phyloP scores from a whole-genome alignment of 2,113 vertebrate genomes.

The Anas platyrhynchos region DNA sequence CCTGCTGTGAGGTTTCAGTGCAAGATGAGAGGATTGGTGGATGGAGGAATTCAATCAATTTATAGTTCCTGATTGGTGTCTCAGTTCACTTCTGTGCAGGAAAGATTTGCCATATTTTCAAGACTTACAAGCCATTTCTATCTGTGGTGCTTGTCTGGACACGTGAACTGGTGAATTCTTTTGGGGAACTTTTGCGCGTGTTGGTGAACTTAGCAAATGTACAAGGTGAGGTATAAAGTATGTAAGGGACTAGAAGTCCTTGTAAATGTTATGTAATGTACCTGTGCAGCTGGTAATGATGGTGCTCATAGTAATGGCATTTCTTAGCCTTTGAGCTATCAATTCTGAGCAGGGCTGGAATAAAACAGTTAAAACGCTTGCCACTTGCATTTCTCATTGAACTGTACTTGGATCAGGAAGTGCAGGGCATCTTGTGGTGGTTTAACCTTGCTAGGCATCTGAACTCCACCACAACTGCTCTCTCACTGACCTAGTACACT shows the following conservation, averaged over 20 bases:
- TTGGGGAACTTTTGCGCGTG: neutral
- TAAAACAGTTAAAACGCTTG: neutral
- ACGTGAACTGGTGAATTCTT: neutral
- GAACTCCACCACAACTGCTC: no score
- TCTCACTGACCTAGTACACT: no score
- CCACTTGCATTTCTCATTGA: rapidly evolving
- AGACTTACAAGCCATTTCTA: neutral
- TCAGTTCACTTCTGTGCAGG: neutral
- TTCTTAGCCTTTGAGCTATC: neutral
- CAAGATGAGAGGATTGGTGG: neutral
- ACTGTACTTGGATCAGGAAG: neutral
- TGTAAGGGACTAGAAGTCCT: neutral
- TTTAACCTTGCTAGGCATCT: no score
- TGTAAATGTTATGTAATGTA: neutral
- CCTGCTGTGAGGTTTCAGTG: neutral
- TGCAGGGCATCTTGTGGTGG: no score
- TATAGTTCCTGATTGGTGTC: neutral
- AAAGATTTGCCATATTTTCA: neutral
- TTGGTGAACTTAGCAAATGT: neutral
- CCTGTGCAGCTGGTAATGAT: neutral
- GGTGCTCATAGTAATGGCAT: neutral
- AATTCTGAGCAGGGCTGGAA: neutral
- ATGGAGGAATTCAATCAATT: neutral
- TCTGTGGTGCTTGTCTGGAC: neutral
- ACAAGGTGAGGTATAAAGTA: neutral